Evolutionary conservation across 2,113 vertebrate species (phyloP).

Genomic region (Hyperoodon ampullatus): DNA sequence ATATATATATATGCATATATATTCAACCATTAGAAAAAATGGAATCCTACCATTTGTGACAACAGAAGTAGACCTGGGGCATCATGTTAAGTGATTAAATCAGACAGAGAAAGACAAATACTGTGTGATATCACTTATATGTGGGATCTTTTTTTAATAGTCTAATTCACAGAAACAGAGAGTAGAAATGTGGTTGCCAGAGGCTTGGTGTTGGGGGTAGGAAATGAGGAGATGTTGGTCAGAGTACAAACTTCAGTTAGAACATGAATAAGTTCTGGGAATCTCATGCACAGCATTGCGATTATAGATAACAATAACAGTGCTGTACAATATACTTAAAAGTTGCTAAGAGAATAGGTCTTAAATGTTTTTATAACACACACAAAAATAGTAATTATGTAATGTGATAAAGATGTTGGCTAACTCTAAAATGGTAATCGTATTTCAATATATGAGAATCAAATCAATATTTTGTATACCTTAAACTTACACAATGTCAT

Average conservation of each 20-base stretch:
- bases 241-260: too few relatives aligned
- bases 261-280: too few relatives aligned
- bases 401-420: background rate
- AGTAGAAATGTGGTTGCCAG: background rate
- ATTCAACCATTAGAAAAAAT: background rate
- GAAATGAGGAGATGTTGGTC: too few relatives aligned
- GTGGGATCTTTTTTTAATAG: background rate
- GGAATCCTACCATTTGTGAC: background rate
- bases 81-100: background rate
- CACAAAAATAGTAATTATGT: background rate
- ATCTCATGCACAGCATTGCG: too few relatives aligned
- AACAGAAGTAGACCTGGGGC: background rate
- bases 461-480: too few relatives aligned
- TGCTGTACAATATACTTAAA: background rate
- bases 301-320: background rate
- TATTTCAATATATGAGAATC: background rate
- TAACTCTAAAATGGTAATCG: background rate
- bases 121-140: background rate
- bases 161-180: background rate
- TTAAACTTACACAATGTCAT: too few relatives aligned
- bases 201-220: too few relatives aligned
- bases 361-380: background rate
- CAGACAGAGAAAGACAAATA: background rate
- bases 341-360: background rate
- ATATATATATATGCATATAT: too few relatives aligned